phyloP scores from a whole-genome alignment of 2,113 vertebrate species.

The Sus scrofa region T2T-Sscrofa CM000812.6:193672001-193672500 shows the following conservation, averaged over 20 bases:
- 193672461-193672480: not conserved
- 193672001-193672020: conserved; percentile 9
- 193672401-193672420: not conserved
- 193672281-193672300: not conserved
- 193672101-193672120: conserved; percentile 38
- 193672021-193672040: not conserved
- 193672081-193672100: conserved; percentile 29
- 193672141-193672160: not conserved
- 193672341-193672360: not conserved
- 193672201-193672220: not conserved
- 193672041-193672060: conserved; percentile 15
- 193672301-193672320: not conserved
- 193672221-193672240: conserved; percentile 1
- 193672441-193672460: not conserved
- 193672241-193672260: not conserved
- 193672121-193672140: not conserved
- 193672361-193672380: not conserved
- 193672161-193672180: not conserved
- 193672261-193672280: not conserved
- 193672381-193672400: not conserved
- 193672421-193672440: not conserved
- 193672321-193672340: not conserved
- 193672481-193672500: not conserved
- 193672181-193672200: not conserved
- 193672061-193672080: not conserved